Base-by-base conservation (phyloP, 1,140 invertebrate species). In the Panagrolaimus sp. region DNA sequence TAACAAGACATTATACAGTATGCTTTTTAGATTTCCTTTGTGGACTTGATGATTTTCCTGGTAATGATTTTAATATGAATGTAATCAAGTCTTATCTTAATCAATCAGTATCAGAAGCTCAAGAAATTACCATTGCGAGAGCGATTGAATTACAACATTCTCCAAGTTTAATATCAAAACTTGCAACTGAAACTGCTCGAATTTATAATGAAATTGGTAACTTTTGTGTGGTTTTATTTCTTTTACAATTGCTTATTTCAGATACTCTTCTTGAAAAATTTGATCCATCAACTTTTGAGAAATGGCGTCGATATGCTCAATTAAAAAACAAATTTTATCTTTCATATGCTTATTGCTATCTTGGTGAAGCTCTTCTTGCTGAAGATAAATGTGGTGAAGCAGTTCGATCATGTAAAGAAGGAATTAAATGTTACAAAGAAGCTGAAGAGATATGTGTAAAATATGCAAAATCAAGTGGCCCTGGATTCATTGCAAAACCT, bases 301-400 rank as follows among this genome's bases (percentile, higher is more conserved):
- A 89, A 78, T 90, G 89, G 89, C 87, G 84, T 46, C 88, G 87
- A 76, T 90, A 90, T 81, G 85, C 89, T n/a, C 86, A 88, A 68
- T 74, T 90, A 8, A 90, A 90, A 81, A 82, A 85, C 65, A 83
- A 85, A 43, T 88, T 90, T 80, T 90, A 90, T 79, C 82, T 85
- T 67, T 86, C 89, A 45, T 89, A 88, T 88, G 89, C 89, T 24
- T 89, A 88, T 73, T 88, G 87, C 80, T 90, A 88, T 82, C 86
- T 88, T 73, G 89, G 89, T 38, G 88, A 89, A 75, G 87, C 67
- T 10, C 68, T 90, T 65, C 82, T 90, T 67, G 78, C 86, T 3
- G 86, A 88, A 78, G 89, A 90, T 76, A 89, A 90, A 83, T 89
- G 89, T 83, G 89, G 89, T 43, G 88, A 89, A 74, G 89, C 89